Evolutionary conservation across 2,113 vertebrate species (phyloP).

Genomic region (Callospermophilus lateralis): DNA sequence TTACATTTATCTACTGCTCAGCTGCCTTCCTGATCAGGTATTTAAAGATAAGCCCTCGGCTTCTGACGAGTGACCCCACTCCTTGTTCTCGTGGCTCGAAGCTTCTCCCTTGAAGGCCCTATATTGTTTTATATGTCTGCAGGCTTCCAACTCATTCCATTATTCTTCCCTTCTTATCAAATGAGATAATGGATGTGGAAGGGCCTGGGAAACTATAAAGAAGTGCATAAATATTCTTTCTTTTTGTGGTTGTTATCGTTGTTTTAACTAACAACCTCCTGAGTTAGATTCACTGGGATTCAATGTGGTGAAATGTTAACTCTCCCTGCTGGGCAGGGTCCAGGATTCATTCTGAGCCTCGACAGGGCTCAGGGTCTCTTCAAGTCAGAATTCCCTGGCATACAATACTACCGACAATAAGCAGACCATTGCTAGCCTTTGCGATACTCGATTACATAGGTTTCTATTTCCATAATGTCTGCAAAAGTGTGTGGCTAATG

Average conservation of each 20-base stretch:
- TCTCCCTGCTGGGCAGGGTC: background rate
- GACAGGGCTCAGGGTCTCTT: background rate
- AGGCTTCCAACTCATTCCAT: constrained; percentile 53
- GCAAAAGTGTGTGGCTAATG: constrained; percentile 19
- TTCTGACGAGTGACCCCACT: constrained; percentile 78
- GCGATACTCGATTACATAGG: background rate
- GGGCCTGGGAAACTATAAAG: constrained; percentile 44
- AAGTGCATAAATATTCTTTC: constrained; percentile 49
- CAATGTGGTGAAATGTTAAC: background rate
- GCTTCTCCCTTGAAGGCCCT: constrained; percentile 74
- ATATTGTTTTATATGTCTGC: constrained; percentile 79
- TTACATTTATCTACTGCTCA: constrained; percentile 78
- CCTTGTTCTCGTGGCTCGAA: constrained; percentile 64
- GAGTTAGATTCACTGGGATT: background rate
- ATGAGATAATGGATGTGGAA: constrained; percentile 57
- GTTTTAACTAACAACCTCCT: constrained; percentile 35
- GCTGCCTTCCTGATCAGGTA: constrained; percentile 83
- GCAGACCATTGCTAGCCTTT: background rate
- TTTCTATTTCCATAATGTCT: constrained; percentile 9
- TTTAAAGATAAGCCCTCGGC: constrained; percentile 86
- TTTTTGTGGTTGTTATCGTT: constrained; percentile 51
- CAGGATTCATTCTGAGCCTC: background rate
- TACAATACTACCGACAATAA: background rate
- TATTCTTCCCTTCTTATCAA: constrained; percentile 70
- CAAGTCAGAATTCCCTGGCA: background rate